These are phyloP conservation scores for Drosophila saltans DNA, from an alignment of 1,140 invertebrate genomes.

Conservation along the genomic window DNA sequence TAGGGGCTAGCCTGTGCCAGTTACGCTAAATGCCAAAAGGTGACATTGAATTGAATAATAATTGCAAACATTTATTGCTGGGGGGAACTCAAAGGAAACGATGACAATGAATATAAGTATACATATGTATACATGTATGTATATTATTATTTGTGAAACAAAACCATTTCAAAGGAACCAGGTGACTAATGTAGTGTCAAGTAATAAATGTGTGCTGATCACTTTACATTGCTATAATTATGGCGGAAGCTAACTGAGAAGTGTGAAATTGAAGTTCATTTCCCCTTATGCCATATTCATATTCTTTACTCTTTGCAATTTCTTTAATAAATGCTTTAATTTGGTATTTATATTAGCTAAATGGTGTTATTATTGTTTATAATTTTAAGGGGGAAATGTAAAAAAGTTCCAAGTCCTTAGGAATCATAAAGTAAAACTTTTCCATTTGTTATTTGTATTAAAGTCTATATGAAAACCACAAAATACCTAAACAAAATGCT, in stretches of 20 bases:
- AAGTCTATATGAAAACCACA: no score
- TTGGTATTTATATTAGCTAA: no score
- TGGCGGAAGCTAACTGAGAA: neutral
- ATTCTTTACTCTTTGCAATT: neutral
- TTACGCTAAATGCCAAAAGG: constrained; percentile 20
- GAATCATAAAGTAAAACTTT: no score
- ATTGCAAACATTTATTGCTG: neutral
- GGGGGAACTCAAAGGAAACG: neutral
- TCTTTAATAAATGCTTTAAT: no score
- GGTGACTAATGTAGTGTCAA: constrained; percentile 5
- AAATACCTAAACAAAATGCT: neutral
- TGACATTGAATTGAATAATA: constrained; percentile 47
- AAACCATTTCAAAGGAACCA: constrained; percentile 4
- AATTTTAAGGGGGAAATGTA: no score
- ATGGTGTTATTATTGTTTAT: no score
- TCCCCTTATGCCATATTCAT: neutral
- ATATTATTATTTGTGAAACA: neutral
- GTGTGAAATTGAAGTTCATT: neutral
- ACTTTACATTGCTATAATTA: neutral
- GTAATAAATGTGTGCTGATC: neutral
- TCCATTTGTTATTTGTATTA: neutral
- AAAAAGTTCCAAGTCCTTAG: no score
- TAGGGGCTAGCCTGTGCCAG: constrained; percentile 53
- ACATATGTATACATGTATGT: no score
- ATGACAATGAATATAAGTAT: neutral